phyloP scores from a whole-genome alignment of 2,888 invertebrate genomes.

The Panzeria rudis region DNA sequence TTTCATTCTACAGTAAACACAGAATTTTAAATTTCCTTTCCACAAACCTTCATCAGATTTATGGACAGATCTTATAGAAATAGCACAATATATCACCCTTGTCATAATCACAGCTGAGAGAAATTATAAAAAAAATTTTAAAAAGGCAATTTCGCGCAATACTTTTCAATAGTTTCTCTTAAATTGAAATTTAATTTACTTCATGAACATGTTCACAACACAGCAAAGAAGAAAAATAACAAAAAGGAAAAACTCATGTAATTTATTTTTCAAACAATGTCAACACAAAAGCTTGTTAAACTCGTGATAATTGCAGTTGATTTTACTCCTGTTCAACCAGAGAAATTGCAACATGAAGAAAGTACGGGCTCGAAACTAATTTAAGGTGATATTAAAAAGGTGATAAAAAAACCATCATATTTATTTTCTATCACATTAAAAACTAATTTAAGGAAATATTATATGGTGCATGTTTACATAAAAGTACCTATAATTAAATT shows the following conservation, averaged over 20 bases:
- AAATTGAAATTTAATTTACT: not conserved
- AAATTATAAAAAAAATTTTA: too few species aligned
- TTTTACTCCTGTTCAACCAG: not conserved
- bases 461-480: not conserved
- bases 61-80: too few species aligned
- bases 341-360: constrained; percentile 8
- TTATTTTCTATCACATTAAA: constrained; percentile 1
- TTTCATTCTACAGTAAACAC: too few species aligned
- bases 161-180: not conserved
- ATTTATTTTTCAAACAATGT: constrained; percentile 16
- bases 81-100: too few species aligned
- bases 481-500: constrained; percentile 6
- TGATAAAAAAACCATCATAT: not conserved
- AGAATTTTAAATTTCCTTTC: too few species aligned
- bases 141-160: not conserved
- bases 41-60: too few species aligned
- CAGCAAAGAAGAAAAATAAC: not conserved
- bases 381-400: constrained; percentile 3
- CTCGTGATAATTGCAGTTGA: constrained; percentile 25
- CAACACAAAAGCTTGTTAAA: constrained; percentile 28
- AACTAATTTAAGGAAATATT: constrained; percentile 7
- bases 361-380: constrained; percentile 6
- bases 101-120: too few species aligned
- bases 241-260: constrained; percentile 5
- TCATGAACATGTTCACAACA: not conserved